Conservation (phyloP, 2,113 vertebrate species). For the Cinclus mexicanus region DNA sequence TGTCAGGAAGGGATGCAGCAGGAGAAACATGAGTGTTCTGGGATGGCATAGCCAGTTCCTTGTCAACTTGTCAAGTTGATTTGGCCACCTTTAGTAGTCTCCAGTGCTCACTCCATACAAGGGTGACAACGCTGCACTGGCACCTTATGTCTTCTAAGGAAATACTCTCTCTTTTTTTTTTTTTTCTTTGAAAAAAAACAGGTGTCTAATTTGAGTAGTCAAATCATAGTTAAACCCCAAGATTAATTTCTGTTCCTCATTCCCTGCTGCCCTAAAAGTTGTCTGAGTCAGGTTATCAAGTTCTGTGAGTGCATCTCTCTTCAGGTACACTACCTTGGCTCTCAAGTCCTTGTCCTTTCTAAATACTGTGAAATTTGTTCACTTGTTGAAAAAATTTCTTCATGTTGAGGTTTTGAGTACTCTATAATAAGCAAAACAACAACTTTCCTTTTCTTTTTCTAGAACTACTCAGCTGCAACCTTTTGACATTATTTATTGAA, state of each 20-base stretch:
- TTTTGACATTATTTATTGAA: constrained; percentile 21
- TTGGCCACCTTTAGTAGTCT: neutral
- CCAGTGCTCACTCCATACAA: neutral
- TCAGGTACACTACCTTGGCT: neutral
- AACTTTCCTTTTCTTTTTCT: constrained; percentile 6
- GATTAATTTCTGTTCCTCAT: neutral
- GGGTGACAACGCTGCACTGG: neutral
- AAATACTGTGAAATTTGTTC: neutral
- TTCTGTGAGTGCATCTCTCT: neutral
- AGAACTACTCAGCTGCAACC: neutral
- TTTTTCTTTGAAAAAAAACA: neutral
- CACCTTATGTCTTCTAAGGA: neutral
- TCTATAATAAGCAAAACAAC: neutral
- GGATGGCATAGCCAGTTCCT: neutral
- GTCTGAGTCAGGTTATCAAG: neutral
- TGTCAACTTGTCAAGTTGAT: neutral
- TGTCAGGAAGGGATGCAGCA: neutral
- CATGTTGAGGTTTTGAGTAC: neutral
- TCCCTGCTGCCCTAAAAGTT: neutral
- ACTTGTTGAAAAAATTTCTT: neutral
- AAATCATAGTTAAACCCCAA: neutral
- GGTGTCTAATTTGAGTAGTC: neutral
- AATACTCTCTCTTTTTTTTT: neutral
- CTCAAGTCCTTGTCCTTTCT: neutral
- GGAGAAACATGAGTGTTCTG: neutral